Evolutionary conservation across 2,113 vertebrate genomes (phyloP).

Genomic region (Natator depressus): DNA sequence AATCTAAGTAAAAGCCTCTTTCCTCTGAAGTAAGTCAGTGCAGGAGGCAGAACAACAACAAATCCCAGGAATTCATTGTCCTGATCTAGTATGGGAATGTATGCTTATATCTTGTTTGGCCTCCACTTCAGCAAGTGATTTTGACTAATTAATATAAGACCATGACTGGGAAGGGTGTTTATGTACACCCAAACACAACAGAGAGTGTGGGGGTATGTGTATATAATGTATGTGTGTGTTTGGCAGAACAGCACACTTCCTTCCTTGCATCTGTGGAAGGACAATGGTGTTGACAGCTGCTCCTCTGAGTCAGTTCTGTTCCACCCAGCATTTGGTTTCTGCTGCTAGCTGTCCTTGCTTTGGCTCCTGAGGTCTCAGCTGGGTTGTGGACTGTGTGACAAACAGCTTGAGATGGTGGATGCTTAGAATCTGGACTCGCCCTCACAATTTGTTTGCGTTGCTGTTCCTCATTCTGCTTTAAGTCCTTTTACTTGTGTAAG

Average conservation of each 20-base stretch:
- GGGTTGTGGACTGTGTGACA: background rate
- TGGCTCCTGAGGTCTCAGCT: background rate
- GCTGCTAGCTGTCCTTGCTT: background rate
- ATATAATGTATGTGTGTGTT: background rate
- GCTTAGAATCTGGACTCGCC: background rate
- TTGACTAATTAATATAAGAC: background rate
- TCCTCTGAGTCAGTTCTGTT: background rate
- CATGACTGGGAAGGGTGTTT: rapidly evolving
- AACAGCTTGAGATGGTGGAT: rapidly evolving
- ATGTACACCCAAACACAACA: background rate
- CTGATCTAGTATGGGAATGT: background rate
- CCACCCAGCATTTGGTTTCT: background rate
- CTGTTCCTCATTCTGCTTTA: conserved; percentile 30
- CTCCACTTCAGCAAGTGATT: rapidly evolving
- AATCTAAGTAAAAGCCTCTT: background rate
- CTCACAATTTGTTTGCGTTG: background rate
- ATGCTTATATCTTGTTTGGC: background rate
- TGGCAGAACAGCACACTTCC: background rate
- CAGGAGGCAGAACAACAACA: background rate
- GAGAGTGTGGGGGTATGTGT: rapidly evolving
- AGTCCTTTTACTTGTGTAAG: background rate
- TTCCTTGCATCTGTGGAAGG: background rate
- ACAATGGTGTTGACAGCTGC: background rate
- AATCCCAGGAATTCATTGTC: background rate
- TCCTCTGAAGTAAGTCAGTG: background rate